phyloP scores from a whole-genome alignment of 1,140 invertebrate genomes.

The Rhopalosiphum maidis region DNA sequence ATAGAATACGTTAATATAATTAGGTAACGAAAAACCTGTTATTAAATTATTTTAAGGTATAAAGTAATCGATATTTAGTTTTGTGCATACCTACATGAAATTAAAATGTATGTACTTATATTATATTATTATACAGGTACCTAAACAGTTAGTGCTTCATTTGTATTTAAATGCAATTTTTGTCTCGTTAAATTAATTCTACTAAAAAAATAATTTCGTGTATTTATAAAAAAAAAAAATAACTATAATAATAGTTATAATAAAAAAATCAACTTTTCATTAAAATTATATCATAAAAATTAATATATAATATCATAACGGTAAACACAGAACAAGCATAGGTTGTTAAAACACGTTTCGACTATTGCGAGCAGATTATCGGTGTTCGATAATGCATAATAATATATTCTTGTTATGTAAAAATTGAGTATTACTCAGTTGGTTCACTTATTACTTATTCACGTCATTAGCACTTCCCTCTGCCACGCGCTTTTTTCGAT shows the following conservation, averaged over 20 bases:
- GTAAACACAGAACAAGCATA: neutral
- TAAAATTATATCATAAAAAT: conserved; percentile 36
- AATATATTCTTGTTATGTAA: conserved; percentile 33
- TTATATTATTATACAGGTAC: neutral
- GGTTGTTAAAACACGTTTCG: conserved; percentile 27
- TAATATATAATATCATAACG: neutral
- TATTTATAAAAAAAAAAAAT: neutral
- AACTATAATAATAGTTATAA: neutral
- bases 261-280: neutral
- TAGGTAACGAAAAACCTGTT: neutral
- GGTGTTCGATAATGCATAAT: conserved; percentile 24
- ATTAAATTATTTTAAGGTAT: neutral
- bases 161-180: neutral
- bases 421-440: conserved; percentile 19
- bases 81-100: neutral
- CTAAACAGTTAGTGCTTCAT: neutral
- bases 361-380: neutral
- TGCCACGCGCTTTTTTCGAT: neutral
- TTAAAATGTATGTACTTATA: neutral
- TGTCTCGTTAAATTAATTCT: neutral
- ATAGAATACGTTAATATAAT: neutral
- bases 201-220: neutral
- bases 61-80: neutral
- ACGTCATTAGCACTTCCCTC: conserved; percentile 12
- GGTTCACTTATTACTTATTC: conserved; percentile 35